Conservation (phyloP, 37 sponge, comb jelly and placozoan genomes). For the Dysidea cf. avara region DNA sequence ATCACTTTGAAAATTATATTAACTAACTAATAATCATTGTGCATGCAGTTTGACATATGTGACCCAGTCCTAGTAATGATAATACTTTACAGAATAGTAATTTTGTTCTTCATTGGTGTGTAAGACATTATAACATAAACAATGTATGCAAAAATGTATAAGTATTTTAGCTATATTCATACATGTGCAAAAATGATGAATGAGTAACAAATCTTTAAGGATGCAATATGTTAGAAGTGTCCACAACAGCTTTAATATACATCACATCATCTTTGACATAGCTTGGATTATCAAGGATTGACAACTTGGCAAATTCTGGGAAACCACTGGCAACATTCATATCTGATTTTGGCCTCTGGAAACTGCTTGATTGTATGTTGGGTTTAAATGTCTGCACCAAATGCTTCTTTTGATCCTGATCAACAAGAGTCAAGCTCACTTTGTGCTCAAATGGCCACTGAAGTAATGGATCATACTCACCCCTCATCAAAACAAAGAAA, state of each 20-base stretch:
- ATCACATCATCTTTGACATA: conserved; percentile 73
- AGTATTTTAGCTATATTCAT: no score
- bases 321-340: conserved; percentile 88
- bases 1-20: no score
- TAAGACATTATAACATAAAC: no score
- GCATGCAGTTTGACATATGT: no score
- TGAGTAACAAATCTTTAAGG: no score
- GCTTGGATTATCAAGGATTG: conserved; percentile 38
- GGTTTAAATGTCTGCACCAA: conserved; percentile 87
- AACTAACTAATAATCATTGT: no score
- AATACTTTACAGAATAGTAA: no score
- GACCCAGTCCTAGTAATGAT: no score
- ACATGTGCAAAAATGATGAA: no score
- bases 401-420: conserved; percentile 65
- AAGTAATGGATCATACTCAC: conserved; percentile 79
- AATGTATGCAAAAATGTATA: no score
- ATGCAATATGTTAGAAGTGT: conserved; percentile 55
- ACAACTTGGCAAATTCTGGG: conserved; percentile 58
- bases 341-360: conserved; percentile 57
- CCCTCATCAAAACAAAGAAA: conserved; percentile 87
- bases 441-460: conserved; percentile 88
- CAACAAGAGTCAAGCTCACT: conserved; percentile 78
- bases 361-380: conserved; percentile 40
- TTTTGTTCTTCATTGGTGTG: no score
- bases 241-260: conserved; percentile 69